Conservation (phyloP, 2,113 vertebrate genomes). For the Pipra filicauda region DNA sequence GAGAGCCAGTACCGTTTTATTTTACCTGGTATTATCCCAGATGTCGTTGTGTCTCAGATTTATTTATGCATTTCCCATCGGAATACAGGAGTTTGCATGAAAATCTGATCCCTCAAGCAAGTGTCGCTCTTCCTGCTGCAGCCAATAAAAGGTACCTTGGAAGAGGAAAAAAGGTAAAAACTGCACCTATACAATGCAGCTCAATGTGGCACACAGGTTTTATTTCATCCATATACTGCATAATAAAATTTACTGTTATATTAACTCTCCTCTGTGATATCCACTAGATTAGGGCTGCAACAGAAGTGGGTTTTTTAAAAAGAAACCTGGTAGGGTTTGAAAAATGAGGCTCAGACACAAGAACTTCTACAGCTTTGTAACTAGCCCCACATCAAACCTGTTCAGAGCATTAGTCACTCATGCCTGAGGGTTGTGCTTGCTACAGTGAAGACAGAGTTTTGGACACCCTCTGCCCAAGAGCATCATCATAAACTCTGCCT, state of each 20-base stretch:
- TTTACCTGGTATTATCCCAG: neutral
- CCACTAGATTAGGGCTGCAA: neutral
- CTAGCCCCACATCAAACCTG: neutral
- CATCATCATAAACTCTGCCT: neutral
- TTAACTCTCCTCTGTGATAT: neutral
- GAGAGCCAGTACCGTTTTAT: neutral
- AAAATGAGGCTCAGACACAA: neutral
- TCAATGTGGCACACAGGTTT: rapidly evolving
- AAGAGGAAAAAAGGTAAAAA: neutral
- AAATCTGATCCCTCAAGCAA: neutral
- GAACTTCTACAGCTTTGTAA: neutral
- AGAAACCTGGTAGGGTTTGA: neutral
- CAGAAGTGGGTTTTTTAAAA: rapidly evolving
- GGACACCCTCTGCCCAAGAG: conserved; percentile 26
- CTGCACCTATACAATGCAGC: neutral
- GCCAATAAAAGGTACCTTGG: neutral
- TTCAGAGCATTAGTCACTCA: neutral
- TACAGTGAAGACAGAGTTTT: neutral
- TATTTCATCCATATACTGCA: neutral
- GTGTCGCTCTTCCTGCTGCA: rapidly evolving
- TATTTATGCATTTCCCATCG: neutral
- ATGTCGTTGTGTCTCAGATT: neutral
- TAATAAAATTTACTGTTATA: neutral
- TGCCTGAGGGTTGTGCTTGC: neutral
- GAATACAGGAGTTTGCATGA: neutral